phyloP scores from a whole-genome alignment of 1,140 invertebrate species.

The Bombus confusus region DNA sequence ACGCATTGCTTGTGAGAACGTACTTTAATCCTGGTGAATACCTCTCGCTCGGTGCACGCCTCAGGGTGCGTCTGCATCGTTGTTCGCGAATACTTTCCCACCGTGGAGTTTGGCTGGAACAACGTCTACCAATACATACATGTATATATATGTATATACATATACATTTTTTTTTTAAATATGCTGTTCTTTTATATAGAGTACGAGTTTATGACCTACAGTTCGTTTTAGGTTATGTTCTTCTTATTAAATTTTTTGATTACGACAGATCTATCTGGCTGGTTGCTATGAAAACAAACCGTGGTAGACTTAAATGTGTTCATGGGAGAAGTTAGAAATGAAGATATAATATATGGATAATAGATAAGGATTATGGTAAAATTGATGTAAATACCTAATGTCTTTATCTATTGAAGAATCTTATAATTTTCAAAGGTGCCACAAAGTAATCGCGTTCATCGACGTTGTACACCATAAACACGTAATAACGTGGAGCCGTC shows the following conservation, averaged over 20 bases:
- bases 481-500: conserved; percentile 4
- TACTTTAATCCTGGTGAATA: conserved; percentile 40
- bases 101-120: conserved; percentile 19
- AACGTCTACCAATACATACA: background rate
- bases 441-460: background rate
- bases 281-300: background rate
- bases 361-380: background rate
- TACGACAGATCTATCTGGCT: background rate
- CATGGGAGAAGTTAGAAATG: background rate
- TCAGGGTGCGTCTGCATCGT: conserved; percentile 38
- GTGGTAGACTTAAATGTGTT: background rate
- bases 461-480: background rate
- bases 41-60: conserved; percentile 27
- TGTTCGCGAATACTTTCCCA: conserved; percentile 50
- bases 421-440: background rate
- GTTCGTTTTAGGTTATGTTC: background rate
- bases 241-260: background rate
- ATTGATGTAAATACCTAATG: background rate
- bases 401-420: background rate
- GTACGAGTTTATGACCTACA: background rate
- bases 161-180: background rate
- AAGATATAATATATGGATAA: background rate
- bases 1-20: conserved; percentile 37
- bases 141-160: background rate
- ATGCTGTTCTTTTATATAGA: background rate